A percentile compares a stretch with the other conserved stretches of the same genome.
Evolutionary conservation across 23 tunicate species (phyloP).

Genomic region (Ascidia mentula): DNA sequence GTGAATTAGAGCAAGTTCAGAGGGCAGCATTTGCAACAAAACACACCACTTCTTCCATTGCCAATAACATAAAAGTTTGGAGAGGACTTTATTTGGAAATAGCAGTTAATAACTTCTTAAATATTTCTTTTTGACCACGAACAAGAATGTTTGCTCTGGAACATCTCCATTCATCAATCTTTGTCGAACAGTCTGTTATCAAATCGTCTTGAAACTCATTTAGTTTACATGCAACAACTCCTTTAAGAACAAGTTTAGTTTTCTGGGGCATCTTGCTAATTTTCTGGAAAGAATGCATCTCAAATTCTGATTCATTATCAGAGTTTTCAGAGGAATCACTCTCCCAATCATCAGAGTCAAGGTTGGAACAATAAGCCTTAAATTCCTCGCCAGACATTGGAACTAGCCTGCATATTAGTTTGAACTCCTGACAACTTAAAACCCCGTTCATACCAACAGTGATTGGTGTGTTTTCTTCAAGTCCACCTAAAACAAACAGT

Average conservation of each 20-base stretch:
- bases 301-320: conserved; percentile 14
- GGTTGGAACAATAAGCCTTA: background rate
- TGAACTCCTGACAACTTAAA: conserved; percentile 23
- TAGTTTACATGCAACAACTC: background rate
- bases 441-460: conserved; percentile 36
- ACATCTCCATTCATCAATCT: background rate
- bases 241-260: background rate
- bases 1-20: too few species aligned
- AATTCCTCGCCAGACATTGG: conserved; percentile 36
- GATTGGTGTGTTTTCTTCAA: background rate
- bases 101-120: background rate
- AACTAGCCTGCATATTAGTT: conserved; percentile 33
- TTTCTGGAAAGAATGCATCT: background rate
- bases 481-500: conserved; percentile 10
- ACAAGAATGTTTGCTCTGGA: background rate
- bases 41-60: background rate
- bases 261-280: background rate
- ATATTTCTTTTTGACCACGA: background rate
- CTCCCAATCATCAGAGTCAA: conserved; percentile 18
- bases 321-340: conserved; percentile 13
- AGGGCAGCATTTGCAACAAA: too few species aligned
- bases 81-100: background rate
- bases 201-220: background rate
- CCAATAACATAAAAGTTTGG: background rate
- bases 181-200: too few species aligned